phyloP scores from a whole-genome alignment of 2,113 vertebrate genomes.

The Carettochelys insculpta region DNA sequence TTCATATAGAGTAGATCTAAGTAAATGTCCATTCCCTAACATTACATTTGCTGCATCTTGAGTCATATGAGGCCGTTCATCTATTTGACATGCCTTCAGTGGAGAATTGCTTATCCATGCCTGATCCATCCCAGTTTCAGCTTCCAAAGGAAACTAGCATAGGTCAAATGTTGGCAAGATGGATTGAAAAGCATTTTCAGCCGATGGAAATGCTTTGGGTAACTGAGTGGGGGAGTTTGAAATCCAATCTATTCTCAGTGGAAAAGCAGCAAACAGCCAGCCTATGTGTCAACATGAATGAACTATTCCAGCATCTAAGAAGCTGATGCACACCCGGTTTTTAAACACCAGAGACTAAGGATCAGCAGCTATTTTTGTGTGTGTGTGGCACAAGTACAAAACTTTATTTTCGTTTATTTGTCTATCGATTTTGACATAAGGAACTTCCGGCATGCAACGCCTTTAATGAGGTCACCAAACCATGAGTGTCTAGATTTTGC shows the following conservation, averaged over 20 bases:
- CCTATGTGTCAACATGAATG: constrained; percentile 33
- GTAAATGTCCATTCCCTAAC: constrained; percentile 5
- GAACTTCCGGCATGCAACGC: neutral
- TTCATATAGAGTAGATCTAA: constrained; percentile 19
- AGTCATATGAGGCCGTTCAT: constrained; percentile 15
- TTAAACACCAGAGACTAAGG: neutral
- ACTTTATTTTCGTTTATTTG: neutral
- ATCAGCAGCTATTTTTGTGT: neutral
- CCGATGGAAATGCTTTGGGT: constrained; percentile 69
- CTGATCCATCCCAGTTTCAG: constrained; percentile 64
- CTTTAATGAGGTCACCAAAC: neutral
- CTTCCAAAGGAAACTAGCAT: constrained; percentile 74
- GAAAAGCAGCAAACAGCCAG: constrained; percentile 37
- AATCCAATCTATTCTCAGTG: constrained; percentile 63
- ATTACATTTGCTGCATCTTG: constrained; percentile 11
- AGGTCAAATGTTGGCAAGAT: constrained; percentile 70
- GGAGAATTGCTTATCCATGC: constrained; percentile 68
- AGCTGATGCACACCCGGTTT: constrained; percentile 27
- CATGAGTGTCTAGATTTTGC: neutral
- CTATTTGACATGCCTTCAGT: constrained; percentile 55
- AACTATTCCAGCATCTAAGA: constrained; percentile 32
- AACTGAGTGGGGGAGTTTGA: constrained; percentile 58
- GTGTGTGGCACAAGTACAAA: neutral
- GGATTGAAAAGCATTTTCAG: constrained; percentile 74
- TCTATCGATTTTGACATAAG: neutral